These are phyloP conservation scores for Dasyprocta punctata DNA, from an alignment of 2,113 vertebrate species.

Conservation along the genomic window DNA sequence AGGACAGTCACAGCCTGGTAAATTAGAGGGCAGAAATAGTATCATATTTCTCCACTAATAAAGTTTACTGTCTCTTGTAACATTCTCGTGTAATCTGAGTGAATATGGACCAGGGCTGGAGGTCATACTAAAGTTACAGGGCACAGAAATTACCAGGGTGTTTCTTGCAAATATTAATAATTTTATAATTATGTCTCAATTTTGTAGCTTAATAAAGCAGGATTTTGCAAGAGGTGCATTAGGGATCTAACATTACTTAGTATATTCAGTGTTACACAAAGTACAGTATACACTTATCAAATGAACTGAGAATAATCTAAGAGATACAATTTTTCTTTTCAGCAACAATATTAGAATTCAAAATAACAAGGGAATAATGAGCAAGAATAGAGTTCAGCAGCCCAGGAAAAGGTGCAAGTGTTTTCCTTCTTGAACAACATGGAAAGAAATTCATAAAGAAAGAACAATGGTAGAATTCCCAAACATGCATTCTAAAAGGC, in stretches of 20 bases:
- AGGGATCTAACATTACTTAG: neutral
- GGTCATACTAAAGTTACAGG: slow-evolving; percentile 23
- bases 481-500: neutral
- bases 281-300: neutral
- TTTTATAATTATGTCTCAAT: neutral
- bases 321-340: neutral
- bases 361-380: neutral
- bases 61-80: slow-evolving; percentile 67
- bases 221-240: neutral
- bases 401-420: neutral
- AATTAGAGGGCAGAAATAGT: slow-evolving; percentile 65
- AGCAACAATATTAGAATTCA: neutral
- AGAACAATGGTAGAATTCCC: neutral
- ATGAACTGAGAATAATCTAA: neutral
- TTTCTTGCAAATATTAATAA: neutral
- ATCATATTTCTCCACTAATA: slow-evolving; percentile 68
- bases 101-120: neutral
- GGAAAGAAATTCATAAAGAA: neutral
- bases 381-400: neutral
- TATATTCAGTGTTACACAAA: neutral
- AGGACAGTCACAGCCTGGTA: slow-evolving; percentile 3
- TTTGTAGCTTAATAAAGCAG: neutral
- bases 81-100: neutral
- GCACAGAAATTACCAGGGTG: neutral
- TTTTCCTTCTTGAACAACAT: neutral